These are phyloP conservation scores for Tryphoninae sp. DNA, from an alignment of 2,888 invertebrate genomes.

Conservation along the genomic window DNA sequence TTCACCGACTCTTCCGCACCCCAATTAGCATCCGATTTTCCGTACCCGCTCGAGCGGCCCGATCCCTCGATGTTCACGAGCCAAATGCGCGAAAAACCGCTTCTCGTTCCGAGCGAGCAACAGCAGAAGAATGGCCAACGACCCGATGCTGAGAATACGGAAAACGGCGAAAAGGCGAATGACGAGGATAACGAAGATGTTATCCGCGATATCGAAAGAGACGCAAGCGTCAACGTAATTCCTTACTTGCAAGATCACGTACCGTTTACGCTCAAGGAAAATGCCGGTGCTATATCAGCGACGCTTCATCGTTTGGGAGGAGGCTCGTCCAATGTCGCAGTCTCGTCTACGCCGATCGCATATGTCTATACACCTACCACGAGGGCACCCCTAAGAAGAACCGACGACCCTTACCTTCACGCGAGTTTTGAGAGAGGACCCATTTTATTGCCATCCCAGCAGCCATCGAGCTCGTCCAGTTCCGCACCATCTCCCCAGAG, in stretches of 20 bases:
- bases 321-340: conserved; percentile 64
- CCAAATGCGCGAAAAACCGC: conserved; percentile 78
- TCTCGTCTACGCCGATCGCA: conserved; percentile 84
- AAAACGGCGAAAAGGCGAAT: conserved; percentile 14
- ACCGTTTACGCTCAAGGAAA: conserved; percentile 79
- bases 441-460: conserved; percentile 77
- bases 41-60: conserved; percentile 86
- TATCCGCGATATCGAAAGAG: conserved; percentile 66
- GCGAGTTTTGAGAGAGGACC: conserved; percentile 70
- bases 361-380: conserved; percentile 86
- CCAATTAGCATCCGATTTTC: conserved; percentile 84
- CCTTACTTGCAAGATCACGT: conserved; percentile 82
- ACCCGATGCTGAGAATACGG: conserved; percentile 13
- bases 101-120: conserved; percentile 79
- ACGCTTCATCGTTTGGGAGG: conserved; percentile 73
- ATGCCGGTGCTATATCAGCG: conserved; percentile 73
- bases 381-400: conserved; percentile 73
- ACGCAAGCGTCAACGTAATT: conserved; percentile 80
- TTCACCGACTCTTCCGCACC: conserved; percentile 58
- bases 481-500: conserved; percentile 82
- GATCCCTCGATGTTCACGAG: conserved; percentile 81
- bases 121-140: conserved; percentile 41
- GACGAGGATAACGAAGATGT: conserved; percentile 49
- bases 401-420: conserved; percentile 60
- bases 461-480: conserved; percentile 77